Percentiles rank a stretch among this genome's conserved stretches.
These are phyloP conservation scores for Oostethus manadensis DNA, from an alignment of 2,113 vertebrate genomes.

Conservation along the genomic window DNA sequence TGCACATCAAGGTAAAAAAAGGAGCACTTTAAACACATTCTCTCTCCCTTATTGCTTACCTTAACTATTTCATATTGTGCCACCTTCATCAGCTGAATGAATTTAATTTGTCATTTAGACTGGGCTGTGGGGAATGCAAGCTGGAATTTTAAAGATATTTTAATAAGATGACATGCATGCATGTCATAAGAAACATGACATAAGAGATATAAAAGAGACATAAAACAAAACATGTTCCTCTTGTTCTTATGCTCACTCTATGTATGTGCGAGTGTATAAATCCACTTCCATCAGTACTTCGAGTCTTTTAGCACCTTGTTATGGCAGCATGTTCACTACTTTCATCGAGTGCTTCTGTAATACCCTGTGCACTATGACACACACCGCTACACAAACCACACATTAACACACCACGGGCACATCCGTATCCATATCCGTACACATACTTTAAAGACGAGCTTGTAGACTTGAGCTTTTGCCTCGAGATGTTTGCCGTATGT, in stretches of 20 bases:
- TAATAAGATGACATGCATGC: slow-evolving; percentile 16
- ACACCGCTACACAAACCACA: slow-evolving; percentile 3
- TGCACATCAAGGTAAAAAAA: slow-evolving; percentile 32
- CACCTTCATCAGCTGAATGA: slow-evolving; percentile 44
- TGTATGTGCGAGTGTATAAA: slow-evolving; percentile 5
- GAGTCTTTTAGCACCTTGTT: slow-evolving; percentile 67
- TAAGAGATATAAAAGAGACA: slow-evolving; percentile 38
- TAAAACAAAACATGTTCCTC: slow-evolving; percentile 44
- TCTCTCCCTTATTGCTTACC: slow-evolving; percentile 13
- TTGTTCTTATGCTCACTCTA: slow-evolving; percentile 38
- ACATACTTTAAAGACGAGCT: slow-evolving; percentile 45
- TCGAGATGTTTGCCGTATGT: slow-evolving; percentile 20
- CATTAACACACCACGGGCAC: background rate
- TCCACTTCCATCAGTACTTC: slow-evolving; percentile 47
- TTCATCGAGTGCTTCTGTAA: slow-evolving; percentile 48
- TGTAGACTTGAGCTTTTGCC: slow-evolving; percentile 16
- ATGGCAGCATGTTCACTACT: slow-evolving; percentile 59
- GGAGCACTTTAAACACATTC: slow-evolving; percentile 15
- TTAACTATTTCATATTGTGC: slow-evolving; percentile 27
- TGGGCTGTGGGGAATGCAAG: slow-evolving; percentile 14
- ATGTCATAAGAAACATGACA: too few relatives aligned
- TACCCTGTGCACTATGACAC: slow-evolving; percentile 28
- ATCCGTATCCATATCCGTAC: slow-evolving; percentile 9
- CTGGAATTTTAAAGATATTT: slow-evolving; percentile 29
- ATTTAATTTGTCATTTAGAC: slow-evolving; percentile 27